Evolutionary conservation across 2,888 invertebrate genomes (phyloP), one percentile per base, ranked within the genome.

Genomic region (Tenthredo notha): DNA sequence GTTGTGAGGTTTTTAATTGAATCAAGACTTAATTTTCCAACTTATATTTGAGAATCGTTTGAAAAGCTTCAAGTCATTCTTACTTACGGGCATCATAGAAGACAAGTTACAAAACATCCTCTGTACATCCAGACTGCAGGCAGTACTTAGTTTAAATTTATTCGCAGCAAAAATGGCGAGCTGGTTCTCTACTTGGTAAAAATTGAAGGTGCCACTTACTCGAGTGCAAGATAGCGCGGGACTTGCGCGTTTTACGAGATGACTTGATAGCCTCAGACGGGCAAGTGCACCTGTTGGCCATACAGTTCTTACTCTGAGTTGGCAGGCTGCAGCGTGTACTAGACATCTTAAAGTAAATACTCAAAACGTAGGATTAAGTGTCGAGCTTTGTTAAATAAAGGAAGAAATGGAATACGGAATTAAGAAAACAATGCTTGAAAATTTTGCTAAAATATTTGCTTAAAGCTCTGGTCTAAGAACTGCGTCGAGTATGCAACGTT

Each of bases 201-300:
- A 80, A 80, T 80, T 80, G 80, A 61, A 61, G 80, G 61, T 80
- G 12, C 80, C 61, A 80, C 40, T 80, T 80, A 61, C 80, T 61
- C 9, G 33, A 61, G 61, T 80, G 21, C 58, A 7, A 80, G 58
- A 21, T 61, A 80, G 58, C 47, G 21, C n/a, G n/a, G n/a, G 40
- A 61, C 80, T 80, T 15, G 65, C 33, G 29, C 47, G 83, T 83
- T 83, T 83, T 83, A 83, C 83, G 83, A 83, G 83, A 70, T n/a
- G 67, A 70, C 70, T 83, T 83, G 83, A 83, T 83, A 50, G 83
- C 83, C 67, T 83, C 15, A 67, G 43, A 83, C 67, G 83, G 21
- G 58, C 47, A n/a, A 12, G 47, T 70, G 83, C 83, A 83, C 83
- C 83, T 83, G 83, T 83, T 83, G 70, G 83, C 83, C 12, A 83